phyloP scores from a whole-genome alignment of 1,140 invertebrate species.

The Epicauta chinensis region DNA sequence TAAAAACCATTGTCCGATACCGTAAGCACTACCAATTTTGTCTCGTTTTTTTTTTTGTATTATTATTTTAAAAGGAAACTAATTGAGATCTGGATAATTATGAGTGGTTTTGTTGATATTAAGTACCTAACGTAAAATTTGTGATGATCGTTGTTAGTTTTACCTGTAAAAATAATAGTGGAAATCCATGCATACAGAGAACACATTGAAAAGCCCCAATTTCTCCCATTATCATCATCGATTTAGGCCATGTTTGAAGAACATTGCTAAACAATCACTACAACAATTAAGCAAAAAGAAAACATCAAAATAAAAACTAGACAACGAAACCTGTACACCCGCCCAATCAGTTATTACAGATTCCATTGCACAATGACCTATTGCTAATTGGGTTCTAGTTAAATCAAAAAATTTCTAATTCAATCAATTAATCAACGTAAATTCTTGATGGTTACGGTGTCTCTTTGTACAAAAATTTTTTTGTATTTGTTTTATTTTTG shows the following conservation, averaged over 20 bases:
- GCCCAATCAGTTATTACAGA: slow-evolving; percentile 4
- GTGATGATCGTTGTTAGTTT: slow-evolving; percentile 2
- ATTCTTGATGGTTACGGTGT: neutral
- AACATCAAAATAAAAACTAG: slow-evolving; percentile 2
- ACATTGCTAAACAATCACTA: slow-evolving; percentile 21
- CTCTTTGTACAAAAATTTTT: slow-evolving; percentile 12
- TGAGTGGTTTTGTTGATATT: slow-evolving; percentile 17
- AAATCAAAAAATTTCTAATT: neutral
- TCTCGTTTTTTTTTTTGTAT: neutral
- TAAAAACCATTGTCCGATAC: slow-evolving; percentile 38
- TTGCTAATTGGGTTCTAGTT: slow-evolving; percentile 5
- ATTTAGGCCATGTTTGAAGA: slow-evolving; percentile 19
- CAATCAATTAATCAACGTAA: neutral
- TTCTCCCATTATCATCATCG: slow-evolving; percentile 9
- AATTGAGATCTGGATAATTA: slow-evolving; percentile 31
- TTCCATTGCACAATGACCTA: slow-evolving; percentile 9
- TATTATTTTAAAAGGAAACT: slow-evolving; percentile 17
- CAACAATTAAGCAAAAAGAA: slow-evolving; percentile 18
- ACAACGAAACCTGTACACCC: slow-evolving; percentile 11
- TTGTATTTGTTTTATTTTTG: slow-evolving; percentile 5
- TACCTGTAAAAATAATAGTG: neutral
- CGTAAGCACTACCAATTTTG: slow-evolving; percentile 31
- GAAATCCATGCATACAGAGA: neutral
- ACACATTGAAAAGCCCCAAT: neutral
- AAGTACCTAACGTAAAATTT: slow-evolving; percentile 32